phyloP scores from a whole-genome alignment of 1,140 invertebrate genomes.

The Drosophila guanche region DNA sequence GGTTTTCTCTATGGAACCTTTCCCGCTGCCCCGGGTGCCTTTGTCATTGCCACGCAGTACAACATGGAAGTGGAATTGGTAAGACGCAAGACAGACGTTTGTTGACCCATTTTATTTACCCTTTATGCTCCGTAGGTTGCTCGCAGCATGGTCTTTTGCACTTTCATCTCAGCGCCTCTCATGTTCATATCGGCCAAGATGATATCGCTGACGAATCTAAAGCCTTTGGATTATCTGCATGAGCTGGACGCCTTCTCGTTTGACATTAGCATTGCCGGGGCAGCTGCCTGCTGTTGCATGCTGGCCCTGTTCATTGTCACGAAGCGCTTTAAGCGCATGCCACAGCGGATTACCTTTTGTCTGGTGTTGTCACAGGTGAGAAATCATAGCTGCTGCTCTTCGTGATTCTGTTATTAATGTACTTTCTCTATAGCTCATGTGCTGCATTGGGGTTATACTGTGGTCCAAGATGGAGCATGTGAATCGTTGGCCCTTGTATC shows the following conservation, averaged over 20 bases:
- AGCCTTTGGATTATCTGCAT: conserved; percentile 88
- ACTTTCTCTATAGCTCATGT: conserved; percentile 84
- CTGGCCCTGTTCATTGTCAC: conserved; percentile 90
- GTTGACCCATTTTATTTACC: conserved; percentile 8
- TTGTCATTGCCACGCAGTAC: conserved; percentile 96
- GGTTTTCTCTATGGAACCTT: conserved; percentile 98
- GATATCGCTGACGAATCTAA: conserved; percentile 89
- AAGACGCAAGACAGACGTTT: conserved; percentile 67
- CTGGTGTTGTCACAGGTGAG: conserved; percentile 89
- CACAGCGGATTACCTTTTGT: conserved; percentile 92
- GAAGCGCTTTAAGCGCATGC: conserved; percentile 90
- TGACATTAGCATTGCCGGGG: conserved; percentile 91
- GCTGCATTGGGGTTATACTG: conserved; percentile 88
- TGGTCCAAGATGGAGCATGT: conserved; percentile 86
- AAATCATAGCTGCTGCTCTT: conserved; percentile 53
- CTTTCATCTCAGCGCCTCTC: conserved; percentile 95
- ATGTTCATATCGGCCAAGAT: conserved; percentile 98
- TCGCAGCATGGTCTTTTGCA: conserved; percentile 95
- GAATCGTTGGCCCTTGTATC: conserved; percentile 85
- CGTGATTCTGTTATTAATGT: not conserved
- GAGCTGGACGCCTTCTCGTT: conserved; percentile 92
- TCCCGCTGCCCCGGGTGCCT: conserved; percentile 96
- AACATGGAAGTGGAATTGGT: conserved; percentile 93
- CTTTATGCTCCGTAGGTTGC: conserved; percentile 88
- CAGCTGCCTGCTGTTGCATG: conserved; percentile 91